phyloP scores from a whole-genome alignment of 2,888 invertebrate genomes.

The Volucella inflata region DNA sequence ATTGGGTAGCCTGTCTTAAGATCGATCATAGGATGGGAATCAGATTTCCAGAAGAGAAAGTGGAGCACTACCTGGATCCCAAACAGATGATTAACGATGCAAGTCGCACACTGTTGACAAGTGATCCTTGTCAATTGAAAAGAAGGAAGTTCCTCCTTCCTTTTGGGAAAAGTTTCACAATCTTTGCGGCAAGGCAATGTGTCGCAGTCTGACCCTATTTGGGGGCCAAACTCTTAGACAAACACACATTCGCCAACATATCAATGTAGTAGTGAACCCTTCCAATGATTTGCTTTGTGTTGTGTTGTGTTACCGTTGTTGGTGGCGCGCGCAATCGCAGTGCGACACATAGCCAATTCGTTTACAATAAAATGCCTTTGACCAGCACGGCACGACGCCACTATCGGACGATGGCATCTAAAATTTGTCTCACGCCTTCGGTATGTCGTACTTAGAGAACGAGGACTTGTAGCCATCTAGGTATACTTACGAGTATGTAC shows the following conservation, averaged over 20 bases:
- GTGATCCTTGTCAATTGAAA: constrained; percentile 53
- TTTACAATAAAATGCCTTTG: constrained; percentile 71
- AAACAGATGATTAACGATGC: constrained; percentile 58
- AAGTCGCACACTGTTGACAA: constrained; percentile 36
- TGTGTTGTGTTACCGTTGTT: background rate
- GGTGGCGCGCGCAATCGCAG: constrained; percentile 32
- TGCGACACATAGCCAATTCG: constrained; percentile 64
- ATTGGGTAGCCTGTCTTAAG: constrained; percentile 43
- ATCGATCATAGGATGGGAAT: constrained; percentile 66
- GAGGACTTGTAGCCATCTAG: too few relatives aligned
- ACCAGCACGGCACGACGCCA: constrained; percentile 71
- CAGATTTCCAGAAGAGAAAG: constrained; percentile 63
- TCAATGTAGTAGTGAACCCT: constrained; percentile 45
- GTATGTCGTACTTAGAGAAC: constrained; percentile 50
- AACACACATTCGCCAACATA: background rate
- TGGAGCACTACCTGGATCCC: constrained; percentile 39
- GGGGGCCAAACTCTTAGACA: constrained; percentile 28
- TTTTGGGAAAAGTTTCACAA: constrained; percentile 30
- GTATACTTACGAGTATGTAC: too few relatives aligned
- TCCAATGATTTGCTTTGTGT: constrained; percentile 57
- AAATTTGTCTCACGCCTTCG: constrained; percentile 76
- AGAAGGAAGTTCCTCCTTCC: constrained; percentile 14
- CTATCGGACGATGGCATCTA: constrained; percentile 72
- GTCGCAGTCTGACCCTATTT: constrained; percentile 60
- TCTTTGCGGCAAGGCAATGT: constrained; percentile 29